phyloP scores from a whole-genome alignment of 1,140 invertebrate species.

The Xylocopa sonorina region DNA sequence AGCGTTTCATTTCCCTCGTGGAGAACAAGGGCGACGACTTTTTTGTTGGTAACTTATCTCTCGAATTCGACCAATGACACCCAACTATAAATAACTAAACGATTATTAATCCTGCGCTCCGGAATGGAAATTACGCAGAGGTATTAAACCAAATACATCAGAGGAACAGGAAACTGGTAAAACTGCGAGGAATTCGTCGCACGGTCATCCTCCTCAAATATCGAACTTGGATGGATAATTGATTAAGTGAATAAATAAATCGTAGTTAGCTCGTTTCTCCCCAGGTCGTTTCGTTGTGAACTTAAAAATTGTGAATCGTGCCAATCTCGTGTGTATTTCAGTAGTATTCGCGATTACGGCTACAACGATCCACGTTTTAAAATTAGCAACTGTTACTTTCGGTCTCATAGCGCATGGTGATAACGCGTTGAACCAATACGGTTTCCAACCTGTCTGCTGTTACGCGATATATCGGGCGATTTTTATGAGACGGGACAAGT shows the following conservation, averaged over 20 bases:
- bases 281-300: not conserved
- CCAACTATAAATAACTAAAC: not conserved
- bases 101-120: too few species aligned
- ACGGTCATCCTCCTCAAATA: too few species aligned
- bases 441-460: not conserved
- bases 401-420: not conserved
- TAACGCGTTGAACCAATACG: not conserved
- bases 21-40: not conserved
- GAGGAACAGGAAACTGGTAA: too few species aligned
- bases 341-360: not conserved
- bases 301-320: not conserved
- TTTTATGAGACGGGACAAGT: not conserved
- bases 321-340: not conserved
- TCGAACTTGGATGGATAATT: too few species aligned
- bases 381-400: not conserved
- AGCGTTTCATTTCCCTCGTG: not conserved
- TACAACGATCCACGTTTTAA: not conserved
- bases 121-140: too few species aligned
- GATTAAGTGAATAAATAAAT: too few species aligned
- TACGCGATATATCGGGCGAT: not conserved
- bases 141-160: too few species aligned
- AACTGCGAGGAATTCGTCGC: too few species aligned
- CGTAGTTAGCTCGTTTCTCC: not conserved
- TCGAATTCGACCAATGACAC: not conserved
- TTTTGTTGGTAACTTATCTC: not conserved